Conservation (phyloP, 2,113 vertebrate species). For the Corvus hawaiiensis region DNA sequence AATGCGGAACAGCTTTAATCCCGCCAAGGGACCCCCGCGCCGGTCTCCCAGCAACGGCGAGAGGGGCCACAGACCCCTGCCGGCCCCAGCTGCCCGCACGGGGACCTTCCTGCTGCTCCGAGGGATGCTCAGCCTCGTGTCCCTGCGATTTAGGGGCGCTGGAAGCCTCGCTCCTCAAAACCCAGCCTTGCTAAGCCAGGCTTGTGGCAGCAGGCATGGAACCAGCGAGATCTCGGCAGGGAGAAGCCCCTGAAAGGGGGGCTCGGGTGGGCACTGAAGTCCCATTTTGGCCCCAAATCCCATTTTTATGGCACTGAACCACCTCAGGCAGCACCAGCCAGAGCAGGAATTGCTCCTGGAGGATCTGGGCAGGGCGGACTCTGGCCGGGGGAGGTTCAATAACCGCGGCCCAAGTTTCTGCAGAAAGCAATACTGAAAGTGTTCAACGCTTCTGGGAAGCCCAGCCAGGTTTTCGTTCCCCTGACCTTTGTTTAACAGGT, state of each 20-base stretch:
- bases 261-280: accelerated
- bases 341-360: neutral
- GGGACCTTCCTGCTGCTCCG: neutral
- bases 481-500: neutral
- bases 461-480: neutral
- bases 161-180: accelerated
- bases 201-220: accelerated
- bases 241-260: neutral
- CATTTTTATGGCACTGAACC: accelerated
- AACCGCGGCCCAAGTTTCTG: neutral
- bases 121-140: accelerated
- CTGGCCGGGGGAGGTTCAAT: neutral
- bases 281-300: neutral
- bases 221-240: accelerated
- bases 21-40: constrained; percentile 31
- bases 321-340: neutral
- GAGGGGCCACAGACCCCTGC: neutral
- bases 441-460: neutral
- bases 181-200: neutral
- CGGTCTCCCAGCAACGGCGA: constrained; percentile 67
- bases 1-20: constrained; percentile 76
- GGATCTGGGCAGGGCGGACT: neutral
- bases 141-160: accelerated
- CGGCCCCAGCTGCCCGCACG: neutral
- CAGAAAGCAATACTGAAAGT: neutral